Base-by-base conservation (phyloP, 2,797 vertebrate species). In the Pteronotus mesoamericanus region DNA sequence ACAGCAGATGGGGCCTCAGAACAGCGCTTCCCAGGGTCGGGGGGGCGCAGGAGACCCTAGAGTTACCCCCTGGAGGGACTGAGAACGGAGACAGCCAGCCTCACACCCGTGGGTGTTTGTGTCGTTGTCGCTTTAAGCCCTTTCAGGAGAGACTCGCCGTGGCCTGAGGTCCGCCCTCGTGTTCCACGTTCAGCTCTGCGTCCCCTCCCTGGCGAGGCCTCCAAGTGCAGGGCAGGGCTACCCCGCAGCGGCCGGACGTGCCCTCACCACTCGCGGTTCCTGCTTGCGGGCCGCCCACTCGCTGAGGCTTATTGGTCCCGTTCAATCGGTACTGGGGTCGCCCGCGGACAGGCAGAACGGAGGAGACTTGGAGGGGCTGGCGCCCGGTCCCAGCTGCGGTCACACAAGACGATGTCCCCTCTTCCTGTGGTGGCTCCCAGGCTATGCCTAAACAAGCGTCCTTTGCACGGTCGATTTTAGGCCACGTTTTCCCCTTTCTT, bases 371-470 rank as follows among this genome's bases (percentile, higher is more conserved):
- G 59, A 26, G 37, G 6, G 34, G 9, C 32, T 16, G 0, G 0
- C 3, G 19, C 29, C 15, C 3, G 6, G 14, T 14, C 46, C 75
- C 2, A 0, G 32, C 12, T 1, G 12, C 42, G n/a, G 51, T 22
- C 32, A 55, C 0, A 4, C 4, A 2, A 22, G 34, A 10, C 0
- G 12, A 44, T 0, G 0, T 0, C 1, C 37, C 39, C 18, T 5
- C 2, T 14, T 44, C 37, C 5, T 0, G 12, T 7, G 14, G 34
- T 1, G 26, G 8, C 5, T 14, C 46, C 15, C 44, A 8, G 0
- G 6, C 44, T 4, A 0, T 0, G 3, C 4, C 24, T 66, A 24
- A 44, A 32, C 22, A 53, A 18, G 10, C 0, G n/a, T 26, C 42
- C 61, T 42, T 46, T 6, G 26, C 6, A 16, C 0, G 0, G 29